Evolutionary conservation across 2,888 invertebrate species (phyloP), one percentile per base, ranked within the genome.

Genomic region (Zhuqinia jingwanae): DNA sequence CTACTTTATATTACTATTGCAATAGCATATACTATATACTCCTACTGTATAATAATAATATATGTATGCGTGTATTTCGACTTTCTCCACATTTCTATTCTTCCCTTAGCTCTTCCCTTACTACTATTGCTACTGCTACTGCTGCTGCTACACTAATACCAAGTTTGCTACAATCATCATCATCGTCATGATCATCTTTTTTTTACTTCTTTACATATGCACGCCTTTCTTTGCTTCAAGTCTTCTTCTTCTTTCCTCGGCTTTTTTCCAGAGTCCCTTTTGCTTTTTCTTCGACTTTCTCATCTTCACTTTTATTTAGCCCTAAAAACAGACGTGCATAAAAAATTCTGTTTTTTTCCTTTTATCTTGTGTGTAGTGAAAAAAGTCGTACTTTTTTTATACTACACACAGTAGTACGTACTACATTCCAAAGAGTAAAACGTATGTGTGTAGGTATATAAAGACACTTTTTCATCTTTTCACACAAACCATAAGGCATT

Each of bases 261-360:
- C 47, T 60, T 56, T 82, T 22, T 30, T 78, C 13, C 20, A 20
- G 60, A 60, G 36, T 30, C 45, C 47, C 42, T 45, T 78, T 78
- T 78, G 11, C 76, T 56, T 50, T 68, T 36, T 68, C 73, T 81
- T 73, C 53, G 70, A 70, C 73, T 58, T 75, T 76, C 42, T 60
- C 58, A 56, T 76, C 45, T 75, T 73, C 82, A 76, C 63, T 83
- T 83, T 83, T 75, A 63, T 83, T 83, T 76, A 83, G 75, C 53
- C 47, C 27, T 76, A 53, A 63, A 81, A 82, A 70, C 65, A 63
- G 75, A 75, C 82, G 17, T 77, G 53, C 84, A 77, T 84, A 75
- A 83, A 76, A 65, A 83, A 76, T 83, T 63, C 65, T 30, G 65
- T 42, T 42, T 78, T n/a, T 56, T 80, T 36, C 30, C 58, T 68